A percentile compares a stretch with the other conserved stretches of the same genome.
Evolutionary conservation across 2,797 vertebrate genomes (phyloP).

Genomic region (Hozukius guyotensis): DNA sequence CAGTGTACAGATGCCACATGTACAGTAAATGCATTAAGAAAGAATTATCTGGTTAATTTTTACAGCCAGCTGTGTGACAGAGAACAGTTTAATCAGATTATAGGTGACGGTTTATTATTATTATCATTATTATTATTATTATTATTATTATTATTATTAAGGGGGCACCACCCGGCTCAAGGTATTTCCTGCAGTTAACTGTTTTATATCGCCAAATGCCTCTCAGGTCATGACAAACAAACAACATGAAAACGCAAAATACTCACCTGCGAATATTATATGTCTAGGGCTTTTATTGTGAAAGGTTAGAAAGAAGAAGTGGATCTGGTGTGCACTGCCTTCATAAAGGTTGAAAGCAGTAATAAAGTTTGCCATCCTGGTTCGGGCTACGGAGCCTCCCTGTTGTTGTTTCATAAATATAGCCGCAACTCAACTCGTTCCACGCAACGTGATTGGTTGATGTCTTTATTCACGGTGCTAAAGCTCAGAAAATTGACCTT

Average conservation of each 20-base stretch:
- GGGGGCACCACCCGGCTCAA: background rate
- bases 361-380: no score
- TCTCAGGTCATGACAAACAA: no score
- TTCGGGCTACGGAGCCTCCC: no score
- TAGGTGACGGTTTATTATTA: background rate
- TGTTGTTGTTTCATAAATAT: no score
- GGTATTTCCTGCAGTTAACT: background rate
- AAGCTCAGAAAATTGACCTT: background rate
- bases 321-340: no score
- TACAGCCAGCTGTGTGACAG: background rate
- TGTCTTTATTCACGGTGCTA: background rate
- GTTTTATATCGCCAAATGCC: background rate
- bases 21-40: background rate
- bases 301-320: no score
- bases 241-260: no score
- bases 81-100: background rate
- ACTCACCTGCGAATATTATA: no score
- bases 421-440: no score
- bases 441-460: no score
- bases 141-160: background rate
- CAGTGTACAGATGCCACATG: constrained; percentile 8
- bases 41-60: background rate
- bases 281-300: no score
- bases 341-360: no score
- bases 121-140: background rate